Conservation (phyloP, 2,888 invertebrate genomes). For the Tillus elongatus region DNA sequence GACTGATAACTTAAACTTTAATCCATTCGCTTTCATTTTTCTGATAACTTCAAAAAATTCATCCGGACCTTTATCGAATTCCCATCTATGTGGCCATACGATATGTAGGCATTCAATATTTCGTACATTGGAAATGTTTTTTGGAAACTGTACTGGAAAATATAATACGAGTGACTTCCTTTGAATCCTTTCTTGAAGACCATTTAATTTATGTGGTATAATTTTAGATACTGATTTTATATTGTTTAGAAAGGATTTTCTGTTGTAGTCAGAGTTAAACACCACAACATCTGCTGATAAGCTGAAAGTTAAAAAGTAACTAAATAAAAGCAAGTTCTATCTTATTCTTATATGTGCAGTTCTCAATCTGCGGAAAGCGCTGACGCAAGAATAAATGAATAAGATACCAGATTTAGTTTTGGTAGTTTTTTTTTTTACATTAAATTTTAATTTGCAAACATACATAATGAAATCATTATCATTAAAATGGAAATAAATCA, state of each 20-base stretch:
- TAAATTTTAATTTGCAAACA: too few species aligned
- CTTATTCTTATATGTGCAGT: slow-evolving; percentile 10
- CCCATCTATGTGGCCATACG: slow-evolving; percentile 72
- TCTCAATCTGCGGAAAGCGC: too few species aligned
- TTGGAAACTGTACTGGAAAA: slow-evolving; percentile 34
- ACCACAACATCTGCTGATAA: slow-evolving; percentile 57
- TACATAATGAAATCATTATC: too few species aligned
- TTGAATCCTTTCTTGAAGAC: slow-evolving; percentile 46
- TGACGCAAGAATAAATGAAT: too few species aligned
- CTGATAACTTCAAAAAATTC: slow-evolving; percentile 50
- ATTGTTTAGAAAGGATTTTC: slow-evolving; percentile 54
- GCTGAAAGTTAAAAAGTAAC: slow-evolving; percentile 38
- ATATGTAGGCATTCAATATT: slow-evolving; percentile 43
- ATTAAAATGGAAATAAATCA: too few species aligned
- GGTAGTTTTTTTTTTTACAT: too few species aligned
- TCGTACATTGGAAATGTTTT: slow-evolving; percentile 14
- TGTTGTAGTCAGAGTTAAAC: slow-evolving; percentile 65
- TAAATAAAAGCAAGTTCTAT: slow-evolving; percentile 20
- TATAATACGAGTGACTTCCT: slow-evolving; percentile 55
- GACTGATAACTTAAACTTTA: slow-evolving; percentile 51
- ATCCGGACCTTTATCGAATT: slow-evolving; percentile 66
- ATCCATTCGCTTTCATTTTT: slow-evolving; percentile 44
- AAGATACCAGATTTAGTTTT: too few species aligned
- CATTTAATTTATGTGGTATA: slow-evolving; percentile 53
- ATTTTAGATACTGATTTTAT: slow-evolving; percentile 53